Base-by-base conservation (phyloP, 2,797 vertebrate species). In the Onychomys leucogaster region DNA sequence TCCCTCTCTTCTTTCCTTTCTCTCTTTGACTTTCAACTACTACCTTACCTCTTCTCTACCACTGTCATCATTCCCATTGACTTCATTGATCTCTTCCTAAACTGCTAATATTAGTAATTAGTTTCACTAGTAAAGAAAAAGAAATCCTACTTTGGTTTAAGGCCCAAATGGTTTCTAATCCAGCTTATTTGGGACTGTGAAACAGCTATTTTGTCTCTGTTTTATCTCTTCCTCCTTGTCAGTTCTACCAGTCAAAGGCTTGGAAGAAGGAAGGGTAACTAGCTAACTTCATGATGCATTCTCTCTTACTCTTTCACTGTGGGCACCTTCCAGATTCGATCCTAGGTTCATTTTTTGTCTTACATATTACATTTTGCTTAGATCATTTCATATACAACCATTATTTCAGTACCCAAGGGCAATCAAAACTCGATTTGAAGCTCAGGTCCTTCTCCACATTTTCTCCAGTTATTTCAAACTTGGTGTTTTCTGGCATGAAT, bases 171-270 rank as follows among this genome's bases (percentile, higher is more conserved):
- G 55, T 34, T 92, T 92, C 63, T 71, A 90, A 43, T 46, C 75
- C 55, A 76, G 55, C 71, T 71, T 55, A 46, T 43, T 83, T 69
- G 81, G 37, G 52, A 57, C 80, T 46, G 63, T n/a, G 6, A 75
- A 91, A 89, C 43, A 95, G 71, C 71, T 89, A n/a, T 80, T 95
- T 57, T 75, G 37, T 46, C 37, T 75, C 27, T 65, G 63, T 65
- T 80, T 71, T n/a, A 17, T 90, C 57, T 75, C 46, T n/a, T 75
- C 46, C 75, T 65, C 57, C 52, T 46, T 14, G 32, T 87, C 27
- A 82, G 32, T 32, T 80, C 80, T 61, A 32, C 4, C 4, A 29
- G 59, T 82, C 32, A 59, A 43, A 89, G 37, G 16, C 75, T 52
- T 91, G 49, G 49, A 92, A 67, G 46, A 9, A 7, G 37, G 57